Evolutionary conservation across 2,797 vertebrate species (phyloP).

Genomic region (Microctenopoma steveboyesi): DNA sequence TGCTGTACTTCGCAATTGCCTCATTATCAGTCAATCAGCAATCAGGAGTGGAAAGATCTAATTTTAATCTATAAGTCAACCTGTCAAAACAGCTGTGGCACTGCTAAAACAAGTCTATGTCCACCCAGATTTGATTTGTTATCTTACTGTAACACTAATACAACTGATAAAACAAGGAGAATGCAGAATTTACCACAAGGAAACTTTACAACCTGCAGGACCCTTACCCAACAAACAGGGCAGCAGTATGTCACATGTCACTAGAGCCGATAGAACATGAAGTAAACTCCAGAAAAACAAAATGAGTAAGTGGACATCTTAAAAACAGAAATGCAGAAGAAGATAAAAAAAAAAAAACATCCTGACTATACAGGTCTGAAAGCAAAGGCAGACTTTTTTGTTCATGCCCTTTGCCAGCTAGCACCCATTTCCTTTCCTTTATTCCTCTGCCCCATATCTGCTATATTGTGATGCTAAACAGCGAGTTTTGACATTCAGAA

Average conservation of each 20-base stretch:
- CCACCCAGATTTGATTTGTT: not conserved
- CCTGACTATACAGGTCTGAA: constrained; percentile 6
- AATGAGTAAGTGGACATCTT: constrained; percentile 2
- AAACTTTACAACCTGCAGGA: constrained; percentile 3
- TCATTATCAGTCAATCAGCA: not conserved
- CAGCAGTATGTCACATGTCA: not conserved
- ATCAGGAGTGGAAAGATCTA: not conserved
- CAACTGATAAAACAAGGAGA: not conserved
- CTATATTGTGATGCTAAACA: constrained; percentile 77
- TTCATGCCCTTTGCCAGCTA: constrained; percentile 63
- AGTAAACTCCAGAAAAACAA: too few species aligned
- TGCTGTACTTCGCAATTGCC: not conserved
- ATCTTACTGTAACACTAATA: not conserved
- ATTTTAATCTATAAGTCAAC: not conserved
- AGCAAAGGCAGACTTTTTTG: constrained; percentile 48
- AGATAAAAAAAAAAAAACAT: not conserved
- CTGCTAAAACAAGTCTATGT: not conserved
- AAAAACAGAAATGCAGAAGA: constrained; percentile 12
- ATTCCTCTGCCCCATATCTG: constrained; percentile 47
- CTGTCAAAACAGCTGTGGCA: not conserved
- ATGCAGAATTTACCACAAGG: not conserved
- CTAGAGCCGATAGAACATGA: not conserved
- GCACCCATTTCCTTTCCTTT: constrained; percentile 60
- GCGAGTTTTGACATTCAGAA: constrained; percentile 75
- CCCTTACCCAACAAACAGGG: not conserved